Base-by-base conservation (phyloP, 2,888 invertebrate genomes). In the Nesidiocoris tenuis region DNA sequence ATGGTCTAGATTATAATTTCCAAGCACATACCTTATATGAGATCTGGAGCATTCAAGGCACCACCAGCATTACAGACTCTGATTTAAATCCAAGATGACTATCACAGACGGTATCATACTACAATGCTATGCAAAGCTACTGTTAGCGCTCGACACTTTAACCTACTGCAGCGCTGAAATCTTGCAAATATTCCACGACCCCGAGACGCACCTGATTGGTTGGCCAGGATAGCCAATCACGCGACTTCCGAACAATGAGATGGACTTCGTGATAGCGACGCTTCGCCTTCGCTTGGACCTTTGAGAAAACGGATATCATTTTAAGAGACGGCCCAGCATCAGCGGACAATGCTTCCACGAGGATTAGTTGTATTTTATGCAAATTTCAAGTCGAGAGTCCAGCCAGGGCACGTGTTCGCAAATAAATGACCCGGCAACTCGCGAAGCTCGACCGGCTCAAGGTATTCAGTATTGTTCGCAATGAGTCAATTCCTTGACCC, bases 381-480 rank as follows among this genome's bases (percentile, higher is more conserved):
- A 72, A 72, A 72, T 72, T 2, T 65, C 61, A 23, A 61, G 39
- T 39, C 39, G 39, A 39, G 12, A 39, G 39, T 39, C 39, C 5
- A 39, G 12, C 61, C 25, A 61, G 72, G 72, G 72, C 72, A 72
- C 72, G 72, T 72, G 72, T 72, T 72, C 72, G 61, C 72, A 61
- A 72, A 72, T 72, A 72, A 72, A 72, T 72, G 72, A 63, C 72
- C 72, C 3, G 19, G n/a, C n/a, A n/a, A n/a, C n/a, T n/a, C n/a
- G n/a, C n/a, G n/a, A n/a, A n/a, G n/a, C n/a, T n/a, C n/a, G n/a
- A n/a, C 22, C 63, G 61, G 55, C 61, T 72, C 61, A 72, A 72
- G 72, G 64, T 66, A 74, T 74, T 74, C 74, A 74, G 74, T 74
- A 74, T 74, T 74, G 74, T 74, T 74, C 74, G 65, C 74, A 64